phyloP scores from a whole-genome alignment of 1,140 invertebrate genomes.

The Drosophila biarmipes region DNA sequence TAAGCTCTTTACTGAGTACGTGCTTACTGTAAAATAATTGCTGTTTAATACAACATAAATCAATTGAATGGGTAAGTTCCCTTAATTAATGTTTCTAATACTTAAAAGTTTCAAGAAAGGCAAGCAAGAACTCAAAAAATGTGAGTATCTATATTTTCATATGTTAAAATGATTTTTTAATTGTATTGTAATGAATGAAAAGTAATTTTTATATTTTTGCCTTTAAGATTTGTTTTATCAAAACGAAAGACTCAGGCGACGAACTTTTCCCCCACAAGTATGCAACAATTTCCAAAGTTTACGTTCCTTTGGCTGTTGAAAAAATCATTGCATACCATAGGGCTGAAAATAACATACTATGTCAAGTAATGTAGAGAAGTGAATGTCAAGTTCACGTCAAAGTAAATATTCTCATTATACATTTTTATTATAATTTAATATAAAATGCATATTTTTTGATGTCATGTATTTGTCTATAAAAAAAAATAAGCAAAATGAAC shows the following conservation, averaged over 20 bases:
- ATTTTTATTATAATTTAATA: no score
- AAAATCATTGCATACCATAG: constrained; percentile 27
- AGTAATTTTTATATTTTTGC: no score
- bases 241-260: constrained; percentile 71
- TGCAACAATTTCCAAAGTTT: constrained; percentile 15
- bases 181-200: no score
- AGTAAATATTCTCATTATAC: not conserved
- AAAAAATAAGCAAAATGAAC: not conserved
- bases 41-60: not conserved
- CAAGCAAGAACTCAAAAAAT: not conserved
- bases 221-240: no score
- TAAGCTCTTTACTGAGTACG: no score
- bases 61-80: not conserved
- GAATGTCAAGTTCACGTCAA: not conserved
- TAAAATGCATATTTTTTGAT: no score
- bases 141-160: no score
- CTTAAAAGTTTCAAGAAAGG: no score
- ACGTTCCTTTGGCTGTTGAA: not conserved
- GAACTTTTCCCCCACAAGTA: constrained; percentile 25
- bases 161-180: no score
- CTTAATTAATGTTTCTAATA: no score
- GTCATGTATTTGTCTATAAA: not conserved
- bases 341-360: constrained; percentile 3
- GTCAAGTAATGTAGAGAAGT: not conserved
- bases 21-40: not conserved